Conservation (phyloP, 2,113 vertebrate species). For the Brienomyrus brachyistius region DNA sequence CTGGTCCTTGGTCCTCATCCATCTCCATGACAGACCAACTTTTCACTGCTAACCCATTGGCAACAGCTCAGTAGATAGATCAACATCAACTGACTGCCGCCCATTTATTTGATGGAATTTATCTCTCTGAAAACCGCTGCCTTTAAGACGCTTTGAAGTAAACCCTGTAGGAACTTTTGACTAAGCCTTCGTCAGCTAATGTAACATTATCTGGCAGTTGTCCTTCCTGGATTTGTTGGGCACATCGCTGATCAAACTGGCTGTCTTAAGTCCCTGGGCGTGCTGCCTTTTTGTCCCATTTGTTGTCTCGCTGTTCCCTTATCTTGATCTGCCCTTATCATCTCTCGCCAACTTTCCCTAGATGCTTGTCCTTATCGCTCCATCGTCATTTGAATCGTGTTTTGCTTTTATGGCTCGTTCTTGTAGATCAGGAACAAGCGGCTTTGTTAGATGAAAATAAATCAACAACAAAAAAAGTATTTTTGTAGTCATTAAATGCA, state of each 20-base stretch:
- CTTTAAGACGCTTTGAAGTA: not conserved
- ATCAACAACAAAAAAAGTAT: not conserved
- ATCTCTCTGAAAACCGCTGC: not conserved
- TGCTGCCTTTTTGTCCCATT: not conserved
- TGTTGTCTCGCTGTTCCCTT: not conserved
- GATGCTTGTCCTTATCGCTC: not conserved
- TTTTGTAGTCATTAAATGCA: not conserved
- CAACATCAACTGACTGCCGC: not conserved
- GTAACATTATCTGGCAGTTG: not conserved
- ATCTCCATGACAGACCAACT: not conserved
- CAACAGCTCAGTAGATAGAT: not conserved
- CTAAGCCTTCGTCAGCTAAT: not conserved
- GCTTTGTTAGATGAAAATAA: not conserved
- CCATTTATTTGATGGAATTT: not conserved
- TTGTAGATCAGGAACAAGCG: not conserved
- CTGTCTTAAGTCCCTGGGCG: not conserved
- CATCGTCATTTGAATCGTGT: not conserved
- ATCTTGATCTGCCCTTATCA: conserved; percentile 1
- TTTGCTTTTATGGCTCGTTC: not conserved
- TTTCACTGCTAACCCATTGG: not conserved
- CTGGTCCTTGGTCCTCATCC: not conserved
- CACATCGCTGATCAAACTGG: not conserved
- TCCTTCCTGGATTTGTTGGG: not conserved
- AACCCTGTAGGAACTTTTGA: not conserved
- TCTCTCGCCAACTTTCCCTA: not conserved